These are phyloP conservation scores for Tor tambroides DNA, from an alignment of 2,113 vertebrate genomes.

Conservation along the genomic window DNA sequence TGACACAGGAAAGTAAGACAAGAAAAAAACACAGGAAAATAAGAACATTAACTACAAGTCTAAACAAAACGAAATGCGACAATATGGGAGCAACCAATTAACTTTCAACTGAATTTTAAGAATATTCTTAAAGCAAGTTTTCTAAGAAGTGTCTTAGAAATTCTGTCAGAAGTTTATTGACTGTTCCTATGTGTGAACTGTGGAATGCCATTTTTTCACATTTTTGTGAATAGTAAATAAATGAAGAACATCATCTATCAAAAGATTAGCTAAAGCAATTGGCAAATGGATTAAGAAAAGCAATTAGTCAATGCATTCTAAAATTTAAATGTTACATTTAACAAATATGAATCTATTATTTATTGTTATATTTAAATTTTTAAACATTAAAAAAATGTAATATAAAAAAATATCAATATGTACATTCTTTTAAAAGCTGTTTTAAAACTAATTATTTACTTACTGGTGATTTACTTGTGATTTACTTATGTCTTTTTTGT, in stretches of 20 bases:
- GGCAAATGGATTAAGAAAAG: neutral
- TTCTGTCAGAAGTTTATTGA: neutral
- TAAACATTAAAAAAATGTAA: no score
- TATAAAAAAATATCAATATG: no score
- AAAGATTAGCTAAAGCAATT: neutral
- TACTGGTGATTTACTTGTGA: neutral
- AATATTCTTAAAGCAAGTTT: neutral
- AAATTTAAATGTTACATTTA: no score
- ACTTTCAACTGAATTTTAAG: neutral
- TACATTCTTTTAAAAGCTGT: no score
- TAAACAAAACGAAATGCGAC: no score
- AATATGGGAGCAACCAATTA: neutral
- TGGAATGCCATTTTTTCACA: neutral
- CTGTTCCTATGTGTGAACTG: neutral
- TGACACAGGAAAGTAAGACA: no score
- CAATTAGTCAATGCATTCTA: no score
- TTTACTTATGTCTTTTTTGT: no score
- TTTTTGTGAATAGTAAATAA: neutral
- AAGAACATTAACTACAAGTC: neutral
- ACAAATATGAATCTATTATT: no score
- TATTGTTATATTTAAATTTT: no score
- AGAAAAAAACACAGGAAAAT: neutral
- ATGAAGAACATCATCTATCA: neutral
- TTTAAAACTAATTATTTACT: no score
- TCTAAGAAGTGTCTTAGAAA: neutral